Conservation (phyloP, 2,797 vertebrate genomes). For the Enteromius radiatus region DNA sequence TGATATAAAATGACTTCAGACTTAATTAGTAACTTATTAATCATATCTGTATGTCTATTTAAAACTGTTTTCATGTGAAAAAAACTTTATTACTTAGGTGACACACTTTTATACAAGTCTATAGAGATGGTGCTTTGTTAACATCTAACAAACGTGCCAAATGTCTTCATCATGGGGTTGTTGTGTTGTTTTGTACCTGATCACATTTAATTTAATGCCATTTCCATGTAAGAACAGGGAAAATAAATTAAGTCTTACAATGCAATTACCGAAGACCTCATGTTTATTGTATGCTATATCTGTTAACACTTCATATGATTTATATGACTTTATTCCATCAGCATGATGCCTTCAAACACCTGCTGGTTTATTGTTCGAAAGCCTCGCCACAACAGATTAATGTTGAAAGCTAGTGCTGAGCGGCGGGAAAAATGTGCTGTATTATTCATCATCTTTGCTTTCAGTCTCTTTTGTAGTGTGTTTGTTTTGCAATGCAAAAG, state of each 20-base stretch:
- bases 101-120: conserved; percentile 23
- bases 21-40: background rate
- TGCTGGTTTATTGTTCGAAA: conserved; percentile 54
- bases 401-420: conserved; percentile 43
- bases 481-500: conserved; percentile 36
- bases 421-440: conserved; percentile 21
- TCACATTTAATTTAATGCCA: conserved; percentile 52
- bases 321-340: conserved; percentile 51
- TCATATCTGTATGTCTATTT: background rate
- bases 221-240: conserved; percentile 60
- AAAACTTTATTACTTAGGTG: conserved; percentile 23
- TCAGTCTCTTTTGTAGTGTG: conserved; percentile 31
- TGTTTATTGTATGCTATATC: conserved; percentile 36
- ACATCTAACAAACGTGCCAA: conserved; percentile 45
- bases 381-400: conserved; percentile 48
- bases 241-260: conserved; percentile 67
- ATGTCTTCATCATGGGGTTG: conserved; percentile 37
- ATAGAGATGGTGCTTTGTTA: conserved; percentile 23
- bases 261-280: conserved; percentile 33
- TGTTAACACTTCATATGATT: conserved; percentile 49
- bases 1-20: background rate
- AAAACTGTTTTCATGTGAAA: conserved; percentile 3
- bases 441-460: conserved; percentile 46
- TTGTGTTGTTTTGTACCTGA: conserved; percentile 48
- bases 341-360: conserved; percentile 40